phyloP scores from a whole-genome alignment of 2,113 vertebrate species.

The Campylomormyrus numenius region DNA sequence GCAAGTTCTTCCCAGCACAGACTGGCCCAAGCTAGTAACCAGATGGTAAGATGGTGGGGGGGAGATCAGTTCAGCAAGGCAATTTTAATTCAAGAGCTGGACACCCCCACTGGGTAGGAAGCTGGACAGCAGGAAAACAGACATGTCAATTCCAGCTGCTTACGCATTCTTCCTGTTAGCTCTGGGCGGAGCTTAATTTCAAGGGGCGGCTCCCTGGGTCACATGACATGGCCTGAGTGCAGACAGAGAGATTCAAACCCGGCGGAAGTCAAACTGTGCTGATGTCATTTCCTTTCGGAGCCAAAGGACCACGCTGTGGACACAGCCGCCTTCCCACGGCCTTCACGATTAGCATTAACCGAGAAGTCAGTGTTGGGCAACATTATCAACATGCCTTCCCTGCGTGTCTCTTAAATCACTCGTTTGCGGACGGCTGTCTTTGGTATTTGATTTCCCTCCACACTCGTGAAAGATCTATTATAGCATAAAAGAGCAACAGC shows the following conservation, averaged over 20 bases:
- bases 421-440: neutral
- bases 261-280: slow-evolving; percentile 18
- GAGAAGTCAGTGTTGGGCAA: slow-evolving; percentile 9
- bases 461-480: neutral
- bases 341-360: slow-evolving; percentile 40
- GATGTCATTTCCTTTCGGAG: slow-evolving; percentile 25
- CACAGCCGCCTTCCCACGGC: slow-evolving; percentile 45
- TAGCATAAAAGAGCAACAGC: neutral
- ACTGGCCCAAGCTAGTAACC: neutral
- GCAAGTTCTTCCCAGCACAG: neutral
- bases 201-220: neutral
- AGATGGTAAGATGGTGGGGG: neutral
- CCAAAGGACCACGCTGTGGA: slow-evolving; percentile 51
- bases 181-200: slow-evolving; percentile 5
- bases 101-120: neutral
- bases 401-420: neutral
- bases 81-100: neutral
- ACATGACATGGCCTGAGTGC: neutral
- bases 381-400: neutral
- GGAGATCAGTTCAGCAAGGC: neutral
- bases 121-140: slow-evolving; percentile 20
- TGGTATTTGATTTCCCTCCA: neutral
- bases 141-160: slow-evolving; percentile 26
- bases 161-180: neutral
- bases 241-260: slow-evolving; percentile 10